Conservation (phyloP, 2,888 invertebrate species). For the Athetis lepigone region DNA sequence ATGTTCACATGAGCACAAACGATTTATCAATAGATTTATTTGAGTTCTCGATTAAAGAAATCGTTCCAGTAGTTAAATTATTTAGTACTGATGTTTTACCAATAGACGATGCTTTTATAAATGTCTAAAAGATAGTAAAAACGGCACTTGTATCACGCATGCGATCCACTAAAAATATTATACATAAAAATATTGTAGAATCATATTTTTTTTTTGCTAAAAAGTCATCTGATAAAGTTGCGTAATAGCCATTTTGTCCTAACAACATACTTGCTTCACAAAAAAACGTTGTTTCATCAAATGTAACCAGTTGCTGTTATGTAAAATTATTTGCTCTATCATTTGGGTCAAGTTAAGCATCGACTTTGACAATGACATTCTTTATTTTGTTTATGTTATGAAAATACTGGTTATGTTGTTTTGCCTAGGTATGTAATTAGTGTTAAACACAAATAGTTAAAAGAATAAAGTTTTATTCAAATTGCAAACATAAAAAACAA, state of each 20-base stretch:
- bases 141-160: too few species aligned
- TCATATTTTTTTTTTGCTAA: not conserved
- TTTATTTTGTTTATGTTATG: constrained; percentile 34
- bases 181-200: not conserved
- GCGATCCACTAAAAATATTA: not conserved
- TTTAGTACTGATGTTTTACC: constrained; percentile 2
- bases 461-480: too few species aligned
- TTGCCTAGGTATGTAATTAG: too few species aligned
- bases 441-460: too few species aligned
- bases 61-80: not conserved
- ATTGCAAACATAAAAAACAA: too few species aligned
- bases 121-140: too few species aligned
- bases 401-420: constrained; percentile 14
- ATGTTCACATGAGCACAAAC: constrained; percentile 29
- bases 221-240: not conserved
- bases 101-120: too few species aligned
- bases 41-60: constrained; percentile 2
- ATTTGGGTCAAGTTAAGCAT: constrained; percentile 74
- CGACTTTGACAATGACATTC: constrained; percentile 62
- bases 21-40: constrained; percentile 18
- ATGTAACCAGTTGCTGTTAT: constrained; percentile 63
- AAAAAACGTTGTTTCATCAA: constrained; percentile 28
- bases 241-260: not conserved
- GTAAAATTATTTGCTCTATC: constrained; percentile 69
- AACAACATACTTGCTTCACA: not conserved